A percentile compares a stretch with the other conserved stretches of the same genome.
Evolutionary conservation across 2,797 vertebrate species (phyloP).

Genomic region (Sebastes oblongus): DNA sequence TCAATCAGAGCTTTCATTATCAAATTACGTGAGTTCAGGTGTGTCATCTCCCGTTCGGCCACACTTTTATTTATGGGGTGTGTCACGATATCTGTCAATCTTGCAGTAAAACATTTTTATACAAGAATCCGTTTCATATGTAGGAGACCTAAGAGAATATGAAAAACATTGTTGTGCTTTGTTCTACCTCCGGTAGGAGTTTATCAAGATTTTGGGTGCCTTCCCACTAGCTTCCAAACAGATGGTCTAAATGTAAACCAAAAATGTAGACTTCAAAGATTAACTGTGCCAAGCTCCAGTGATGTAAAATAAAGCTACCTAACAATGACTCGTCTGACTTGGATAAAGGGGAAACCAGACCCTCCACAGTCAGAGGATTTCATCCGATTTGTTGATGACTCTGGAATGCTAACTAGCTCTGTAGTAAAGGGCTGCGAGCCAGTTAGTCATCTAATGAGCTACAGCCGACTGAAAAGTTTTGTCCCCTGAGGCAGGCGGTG

Average conservation of each 20-base stretch:
- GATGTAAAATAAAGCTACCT: conserved; percentile 27
- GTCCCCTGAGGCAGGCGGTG: conserved; percentile 59
- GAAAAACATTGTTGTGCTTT: not conserved
- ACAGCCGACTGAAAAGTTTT: conserved; percentile 60
- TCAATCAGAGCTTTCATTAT: not conserved
- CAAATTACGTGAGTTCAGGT: not conserved
- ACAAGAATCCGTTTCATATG: too few species aligned
- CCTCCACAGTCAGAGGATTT: conserved; percentile 37
- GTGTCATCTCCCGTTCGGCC: not conserved
- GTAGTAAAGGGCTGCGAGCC: conserved; percentile 62
- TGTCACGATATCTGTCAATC: not conserved
- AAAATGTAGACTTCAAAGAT: conserved; percentile 29
- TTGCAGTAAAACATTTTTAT: too few species aligned
- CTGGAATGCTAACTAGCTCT: conserved; percentile 63
- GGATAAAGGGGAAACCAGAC: conserved; percentile 18
- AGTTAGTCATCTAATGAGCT: conserved; percentile 71
- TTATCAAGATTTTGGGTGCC: not conserved
- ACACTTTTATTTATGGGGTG: not conserved
- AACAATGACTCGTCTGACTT: conserved; percentile 18
- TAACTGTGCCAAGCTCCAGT: not conserved
- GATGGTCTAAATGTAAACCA: conserved; percentile 52
- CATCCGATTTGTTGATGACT: conserved; percentile 52
- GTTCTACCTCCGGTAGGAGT: not conserved
- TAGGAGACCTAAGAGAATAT: too few species aligned
- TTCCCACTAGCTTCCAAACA: conserved; percentile 36